phyloP scores from a whole-genome alignment of 2,113 vertebrate genomes.

The Balaeniceps rex region DNA sequence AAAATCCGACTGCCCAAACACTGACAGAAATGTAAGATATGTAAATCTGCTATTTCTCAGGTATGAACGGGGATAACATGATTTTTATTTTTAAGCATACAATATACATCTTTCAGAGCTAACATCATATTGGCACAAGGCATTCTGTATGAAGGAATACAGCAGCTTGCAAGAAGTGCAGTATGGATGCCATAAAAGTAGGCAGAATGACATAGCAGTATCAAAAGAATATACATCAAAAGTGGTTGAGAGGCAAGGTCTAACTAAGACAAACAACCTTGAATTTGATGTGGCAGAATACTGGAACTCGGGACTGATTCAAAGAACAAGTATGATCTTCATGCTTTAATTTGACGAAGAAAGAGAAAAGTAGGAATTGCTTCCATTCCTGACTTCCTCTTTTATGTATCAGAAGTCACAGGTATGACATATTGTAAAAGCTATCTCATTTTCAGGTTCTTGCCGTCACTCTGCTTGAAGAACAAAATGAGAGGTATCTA shows the following conservation, averaged over 20 bases:
- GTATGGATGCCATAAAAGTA: not conserved
- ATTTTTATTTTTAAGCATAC: not conserved
- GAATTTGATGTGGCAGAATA: not conserved
- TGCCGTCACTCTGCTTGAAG: not conserved
- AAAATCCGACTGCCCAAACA: not conserved
- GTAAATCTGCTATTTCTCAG: not conserved
- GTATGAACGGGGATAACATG: not conserved
- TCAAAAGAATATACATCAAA: not conserved
- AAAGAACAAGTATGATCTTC: not conserved
- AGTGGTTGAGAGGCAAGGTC: not conserved
- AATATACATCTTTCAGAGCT: not conserved
- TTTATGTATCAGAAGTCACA: not conserved
- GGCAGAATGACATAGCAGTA: not conserved
- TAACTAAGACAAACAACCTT: not conserved
- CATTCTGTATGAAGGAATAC: not conserved
- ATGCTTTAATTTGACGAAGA: not conserved
- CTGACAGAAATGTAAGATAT: accelerated
- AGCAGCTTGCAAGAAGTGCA: not conserved
- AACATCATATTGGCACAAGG: not conserved
- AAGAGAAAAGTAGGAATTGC: not conserved
- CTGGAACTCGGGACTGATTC: not conserved
- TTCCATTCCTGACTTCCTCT: not conserved
- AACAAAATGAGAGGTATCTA: not conserved
- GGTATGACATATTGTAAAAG: not conserved
- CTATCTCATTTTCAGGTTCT: not conserved